Evolutionary conservation across 1,140 invertebrate species (phyloP), one percentile per base, ranked within the genome.

Genomic region (Drosophila pruinosa): DNA sequence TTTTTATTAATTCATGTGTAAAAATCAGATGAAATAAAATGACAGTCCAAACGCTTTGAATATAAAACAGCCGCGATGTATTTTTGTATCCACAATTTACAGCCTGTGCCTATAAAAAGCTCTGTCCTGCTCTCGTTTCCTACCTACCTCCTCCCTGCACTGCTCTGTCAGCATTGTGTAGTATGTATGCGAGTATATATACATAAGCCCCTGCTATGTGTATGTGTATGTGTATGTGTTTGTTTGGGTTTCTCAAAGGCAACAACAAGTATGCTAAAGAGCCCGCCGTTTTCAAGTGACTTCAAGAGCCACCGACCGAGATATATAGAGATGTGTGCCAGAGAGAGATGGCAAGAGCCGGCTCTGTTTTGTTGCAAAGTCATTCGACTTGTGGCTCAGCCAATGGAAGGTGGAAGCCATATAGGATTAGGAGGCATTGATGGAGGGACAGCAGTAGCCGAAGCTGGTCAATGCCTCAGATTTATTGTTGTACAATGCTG

Each of bases 1-100:
- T 78, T n/a, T 76, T 62, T 78, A 78, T 78, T 78, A 82, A 82
- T 82, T 82, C 79, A 82, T 83, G 79, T 75, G 69, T 83, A 82
- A 78, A 83, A 82, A 83, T 83, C 79, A 78, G 61, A 36, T 65
- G 56, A 67, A 78, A 81, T 81, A 62, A 82, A 81, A 69, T 62
- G 48, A 62, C 64, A 68, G 64, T 47, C 45, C 38, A 50, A 78
- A 71, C 57, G 48, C 50, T 83, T 78, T 82, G 78, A 78, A 83
- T 83, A 83, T 72, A 70, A 75, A 83, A 63, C 43, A 57, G 21
- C 12, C 24, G 50, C 61, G 38, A 17, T 43, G 48, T 28, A 22
- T 39, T 22, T 62, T 63, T 15, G 48, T 12, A 52, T 28, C 39
- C 24, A 45, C 26, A 57, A 31, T 47, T 22, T 47, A 47, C 56